phyloP scores from a whole-genome alignment of 1,140 invertebrate genomes.

The Diuraphis noxia region DNA sequence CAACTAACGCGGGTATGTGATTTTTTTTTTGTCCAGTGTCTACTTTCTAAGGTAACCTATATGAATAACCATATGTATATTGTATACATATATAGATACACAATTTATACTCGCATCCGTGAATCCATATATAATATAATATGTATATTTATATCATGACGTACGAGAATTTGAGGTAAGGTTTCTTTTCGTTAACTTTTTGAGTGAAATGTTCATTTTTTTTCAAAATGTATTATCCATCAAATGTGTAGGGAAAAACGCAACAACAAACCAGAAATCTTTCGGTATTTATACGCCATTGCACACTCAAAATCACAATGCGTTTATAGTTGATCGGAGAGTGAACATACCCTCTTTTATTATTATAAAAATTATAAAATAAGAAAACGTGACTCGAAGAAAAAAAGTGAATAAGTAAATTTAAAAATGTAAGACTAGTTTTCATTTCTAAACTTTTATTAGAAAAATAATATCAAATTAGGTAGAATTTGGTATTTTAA shows the following conservation, averaged over 20 bases:
- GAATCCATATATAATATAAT: constrained; percentile 9
- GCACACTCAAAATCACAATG: background rate
- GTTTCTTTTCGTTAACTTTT: background rate
- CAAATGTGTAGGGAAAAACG: background rate
- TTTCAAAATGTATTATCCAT: background rate
- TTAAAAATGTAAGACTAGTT: no score
- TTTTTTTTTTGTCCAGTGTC: background rate
- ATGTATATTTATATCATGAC: background rate
- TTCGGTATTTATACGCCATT: background rate
- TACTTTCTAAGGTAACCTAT: background rate
- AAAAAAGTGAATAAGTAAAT: no score
- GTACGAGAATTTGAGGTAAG: background rate
- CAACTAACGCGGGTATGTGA: background rate
- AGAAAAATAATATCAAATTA: no score
- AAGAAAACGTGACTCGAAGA: background rate
- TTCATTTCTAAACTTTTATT: no score
- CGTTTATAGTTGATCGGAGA: background rate
- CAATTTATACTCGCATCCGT: constrained; percentile 3
- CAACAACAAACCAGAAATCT: background rate
- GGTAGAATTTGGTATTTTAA: no score
- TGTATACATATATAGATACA: background rate
- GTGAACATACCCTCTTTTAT: background rate
- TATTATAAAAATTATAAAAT: background rate
- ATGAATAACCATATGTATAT: background rate
- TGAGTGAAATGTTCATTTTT: background rate